Conservation (phyloP, 2,797 vertebrate species). For the Cuculus canorus region DNA sequence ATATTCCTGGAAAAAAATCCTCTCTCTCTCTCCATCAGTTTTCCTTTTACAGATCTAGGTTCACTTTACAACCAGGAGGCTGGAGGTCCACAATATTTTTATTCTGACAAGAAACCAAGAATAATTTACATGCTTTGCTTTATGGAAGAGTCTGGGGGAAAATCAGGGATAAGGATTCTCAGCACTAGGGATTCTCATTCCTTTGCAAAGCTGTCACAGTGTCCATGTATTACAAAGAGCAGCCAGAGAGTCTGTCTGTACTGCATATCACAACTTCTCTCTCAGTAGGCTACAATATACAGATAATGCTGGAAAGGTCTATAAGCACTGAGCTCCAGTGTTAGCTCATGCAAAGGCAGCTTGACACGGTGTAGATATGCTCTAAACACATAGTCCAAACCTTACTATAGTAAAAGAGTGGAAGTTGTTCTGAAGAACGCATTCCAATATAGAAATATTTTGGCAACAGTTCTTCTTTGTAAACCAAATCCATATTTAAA, state of each 20-base stretch:
- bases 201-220: background rate
- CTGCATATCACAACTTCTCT: background rate
- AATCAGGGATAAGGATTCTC: background rate
- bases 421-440: background rate
- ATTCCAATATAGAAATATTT: background rate
- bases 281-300: background rate
- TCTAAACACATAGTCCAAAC: background rate
- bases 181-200: background rate
- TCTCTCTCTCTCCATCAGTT: background rate
- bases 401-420: background rate
- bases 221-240: fast-evolving
- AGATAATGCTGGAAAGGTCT: background rate
- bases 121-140: background rate
- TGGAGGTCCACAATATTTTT: background rate
- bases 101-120: background rate
- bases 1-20: background rate
- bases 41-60: background rate
- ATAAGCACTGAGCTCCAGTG: background rate
- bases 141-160: background rate
- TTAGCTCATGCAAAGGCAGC: background rate
- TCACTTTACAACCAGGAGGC: background rate
- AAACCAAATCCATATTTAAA: background rate
- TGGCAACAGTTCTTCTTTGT: background rate
- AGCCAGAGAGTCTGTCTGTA: background rate
- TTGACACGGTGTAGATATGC: fast-evolving